Evolutionary conservation across 2,888 invertebrate species (phyloP), one percentile per base, ranked within the genome.

Genomic region (Apotomis betuletana): DNA sequence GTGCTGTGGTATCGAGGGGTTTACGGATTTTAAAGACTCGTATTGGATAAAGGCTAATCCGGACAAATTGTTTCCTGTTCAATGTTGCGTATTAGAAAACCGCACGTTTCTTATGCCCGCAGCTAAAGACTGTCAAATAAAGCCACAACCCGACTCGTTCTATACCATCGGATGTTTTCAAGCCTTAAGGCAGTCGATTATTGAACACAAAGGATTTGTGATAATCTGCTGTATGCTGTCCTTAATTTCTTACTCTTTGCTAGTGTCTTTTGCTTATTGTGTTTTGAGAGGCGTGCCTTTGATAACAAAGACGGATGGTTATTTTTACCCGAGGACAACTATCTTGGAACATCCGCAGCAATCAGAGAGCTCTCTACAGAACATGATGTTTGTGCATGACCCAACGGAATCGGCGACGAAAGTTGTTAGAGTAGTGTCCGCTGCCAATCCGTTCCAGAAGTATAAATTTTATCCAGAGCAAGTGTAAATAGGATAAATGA

Each of bases 361-460:
- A 0, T 83, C 85, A 0, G 77, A 77, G 54, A 77, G 85, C 2
- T 84, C 88, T 0, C 72, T 86, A 5, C 84, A 86, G n/a, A 86
- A 89, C 62, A 85, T 87, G 82, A 78, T 86, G 70, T 89, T 86
- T 74, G 78, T 81, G 0, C 88, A 90, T 52, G 91, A 92, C 62
- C 85, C 87, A 3, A 88, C 91, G 44, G 91, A 92, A 62, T 85
- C 87, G 4, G 88, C 91, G 0, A 87, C 86, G 78, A 91, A 84
- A 75, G 78, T 92, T 0, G 84, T 91, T 3, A 85, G 84, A 73
- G 87, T 92, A 0, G 89, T 92, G 2, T 92, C 92, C 0, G 85
- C 90, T 0, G 74, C 80, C 4, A 90, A 91, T 67, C 92, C 92
- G 1, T 85, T 82, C 38, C 88, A 89, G 75, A 76, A 84, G 2